Conservation (phyloP, 2,113 vertebrate genomes). For the Lipotes vexillifer region DNA sequence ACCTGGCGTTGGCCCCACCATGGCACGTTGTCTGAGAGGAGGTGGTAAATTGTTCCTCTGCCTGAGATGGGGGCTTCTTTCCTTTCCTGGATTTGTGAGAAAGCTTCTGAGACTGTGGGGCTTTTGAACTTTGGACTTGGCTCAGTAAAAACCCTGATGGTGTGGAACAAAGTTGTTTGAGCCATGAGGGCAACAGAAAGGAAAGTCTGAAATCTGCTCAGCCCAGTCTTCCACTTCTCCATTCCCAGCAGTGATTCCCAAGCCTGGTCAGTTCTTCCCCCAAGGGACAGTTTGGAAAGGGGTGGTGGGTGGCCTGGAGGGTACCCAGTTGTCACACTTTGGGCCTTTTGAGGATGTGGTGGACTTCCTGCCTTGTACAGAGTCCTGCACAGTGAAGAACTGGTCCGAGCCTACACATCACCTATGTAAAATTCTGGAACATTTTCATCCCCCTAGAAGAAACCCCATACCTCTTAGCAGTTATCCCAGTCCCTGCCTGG, state of each 20-base stretch:
- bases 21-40: rapidly evolving
- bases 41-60: background rate
- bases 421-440: no score
- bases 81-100: background rate
- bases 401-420: no score
- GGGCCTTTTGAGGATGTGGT: background rate
- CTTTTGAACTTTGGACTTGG: background rate
- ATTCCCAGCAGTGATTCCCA: background rate
- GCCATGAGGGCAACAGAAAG: background rate
- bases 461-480: no score
- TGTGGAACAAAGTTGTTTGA: background rate
- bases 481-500: no score
- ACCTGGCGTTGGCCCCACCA: rapidly evolving
- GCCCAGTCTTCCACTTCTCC: background rate
- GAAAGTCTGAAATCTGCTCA: background rate
- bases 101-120: background rate
- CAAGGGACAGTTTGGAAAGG: background rate
- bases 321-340: background rate
- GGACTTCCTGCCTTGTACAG: background rate
- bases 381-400: background rate
- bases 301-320: background rate
- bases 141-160: background rate
- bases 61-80: background rate
- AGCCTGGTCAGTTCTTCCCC: background rate
- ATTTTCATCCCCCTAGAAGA: no score